Percentiles rank a stretch among this genome's conserved stretches.
Evolutionary conservation across 2,888 invertebrate species (phyloP).

Genomic region (Ethmia dodecea): DNA sequence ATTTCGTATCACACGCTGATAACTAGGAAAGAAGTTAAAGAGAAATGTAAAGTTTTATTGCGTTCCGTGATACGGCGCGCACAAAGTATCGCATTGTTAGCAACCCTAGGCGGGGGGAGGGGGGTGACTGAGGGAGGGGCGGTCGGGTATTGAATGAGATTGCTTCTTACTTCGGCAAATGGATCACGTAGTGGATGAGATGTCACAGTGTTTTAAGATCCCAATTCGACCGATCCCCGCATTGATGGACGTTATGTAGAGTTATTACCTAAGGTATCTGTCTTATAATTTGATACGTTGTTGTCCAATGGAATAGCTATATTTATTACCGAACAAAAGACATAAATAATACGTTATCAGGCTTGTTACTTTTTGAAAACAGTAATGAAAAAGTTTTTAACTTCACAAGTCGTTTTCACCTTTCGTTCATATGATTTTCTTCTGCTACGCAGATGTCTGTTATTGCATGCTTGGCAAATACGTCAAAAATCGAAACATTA

Average conservation of each 20-base stretch:
- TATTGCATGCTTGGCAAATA: no score
- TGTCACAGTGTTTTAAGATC: constrained; percentile 79
- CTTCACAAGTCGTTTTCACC: no score
- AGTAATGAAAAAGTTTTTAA: no score
- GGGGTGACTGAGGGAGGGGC: constrained; percentile 28
- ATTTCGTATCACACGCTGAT: constrained; percentile 60
- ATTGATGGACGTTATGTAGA: constrained; percentile 35
- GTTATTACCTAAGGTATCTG: constrained; percentile 38
- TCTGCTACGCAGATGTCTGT: no score
- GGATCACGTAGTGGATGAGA: constrained; percentile 79
- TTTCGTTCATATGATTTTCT: no score
- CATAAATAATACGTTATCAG: no score
- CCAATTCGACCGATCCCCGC: constrained; percentile 63
- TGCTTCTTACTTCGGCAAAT: constrained; percentile 79
- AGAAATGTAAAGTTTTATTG: constrained; percentile 72
- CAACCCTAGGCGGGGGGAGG: constrained; percentile 42
- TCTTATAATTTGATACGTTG: no score
- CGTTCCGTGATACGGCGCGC: constrained; percentile 58
- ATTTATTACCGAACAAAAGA: no score
- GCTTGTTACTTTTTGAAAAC: no score
- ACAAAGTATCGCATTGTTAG: constrained; percentile 68
- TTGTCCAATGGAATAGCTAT: no score
- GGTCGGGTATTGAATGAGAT: constrained; percentile 77
- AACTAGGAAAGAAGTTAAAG: constrained; percentile 70
- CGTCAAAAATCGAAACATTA: no score